Conservation (phyloP, 1,140 invertebrate species). For the Stenopsyche tienmushanensis region DNA sequence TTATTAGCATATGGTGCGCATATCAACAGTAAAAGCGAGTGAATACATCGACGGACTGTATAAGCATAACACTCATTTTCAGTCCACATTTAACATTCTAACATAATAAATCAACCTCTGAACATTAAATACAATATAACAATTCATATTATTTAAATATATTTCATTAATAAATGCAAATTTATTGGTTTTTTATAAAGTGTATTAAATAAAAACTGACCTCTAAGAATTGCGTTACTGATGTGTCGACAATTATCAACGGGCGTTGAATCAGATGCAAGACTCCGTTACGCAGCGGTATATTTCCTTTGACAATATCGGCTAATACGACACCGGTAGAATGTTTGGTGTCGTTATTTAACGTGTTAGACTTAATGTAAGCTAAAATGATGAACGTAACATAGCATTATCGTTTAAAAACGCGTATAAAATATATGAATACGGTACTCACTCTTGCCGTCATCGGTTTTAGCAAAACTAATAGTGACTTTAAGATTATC, state of each 20-base stretch:
- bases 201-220: slow-evolving; percentile 58
- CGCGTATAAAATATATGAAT: neutral
- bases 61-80: neutral
- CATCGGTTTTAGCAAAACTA: slow-evolving; percentile 66
- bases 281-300: slow-evolving; percentile 89
- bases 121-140: neutral
- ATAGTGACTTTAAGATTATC: slow-evolving; percentile 82
- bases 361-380: slow-evolving; percentile 85
- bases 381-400: slow-evolving; percentile 57
- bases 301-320: slow-evolving; percentile 87
- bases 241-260: slow-evolving; percentile 85
- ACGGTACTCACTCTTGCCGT: slow-evolving; percentile 48
- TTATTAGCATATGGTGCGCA: too few relatives aligned
- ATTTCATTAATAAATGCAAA: neutral
- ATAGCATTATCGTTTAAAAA: neutral
- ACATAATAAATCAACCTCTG: neutral
- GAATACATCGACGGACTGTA: neutral
- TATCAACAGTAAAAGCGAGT: slow-evolving; percentile 22
- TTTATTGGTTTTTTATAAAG: neutral
- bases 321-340: slow-evolving; percentile 79
- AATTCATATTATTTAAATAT: neutral
- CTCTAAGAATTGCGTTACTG: slow-evolving; percentile 81
- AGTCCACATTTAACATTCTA: neutral
- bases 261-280: slow-evolving; percentile 89
- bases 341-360: slow-evolving; percentile 74